These are phyloP conservation scores for Hyposmocoma kahamanoa DNA, from an alignment of 1,140 invertebrate species.

Conservation along the genomic window DNA sequence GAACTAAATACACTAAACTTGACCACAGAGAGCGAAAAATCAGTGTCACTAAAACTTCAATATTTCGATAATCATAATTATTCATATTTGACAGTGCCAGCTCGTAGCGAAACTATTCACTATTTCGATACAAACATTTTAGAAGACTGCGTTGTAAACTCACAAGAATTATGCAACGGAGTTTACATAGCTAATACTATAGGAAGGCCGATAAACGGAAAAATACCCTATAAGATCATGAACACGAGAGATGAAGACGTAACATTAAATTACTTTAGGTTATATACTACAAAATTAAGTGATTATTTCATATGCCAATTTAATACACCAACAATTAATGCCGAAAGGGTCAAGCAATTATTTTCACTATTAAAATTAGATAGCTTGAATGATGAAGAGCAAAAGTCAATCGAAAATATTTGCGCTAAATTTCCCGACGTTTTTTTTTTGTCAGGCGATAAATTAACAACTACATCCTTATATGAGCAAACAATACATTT, in stretches of 20 bases:
- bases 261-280: neutral
- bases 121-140: neutral
- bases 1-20: neutral
- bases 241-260: constrained; percentile 5
- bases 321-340: neutral
- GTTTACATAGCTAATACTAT: constrained; percentile 6
- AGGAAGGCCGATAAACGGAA: neutral
- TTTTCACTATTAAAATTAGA: neutral
- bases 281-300: neutral
- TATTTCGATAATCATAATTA: neutral
- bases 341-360: neutral
- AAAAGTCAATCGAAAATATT: constrained; percentile 1
- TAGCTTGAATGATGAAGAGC: neutral
- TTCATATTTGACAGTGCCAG: neutral
- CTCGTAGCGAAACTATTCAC: neutral
- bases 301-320: neutral
- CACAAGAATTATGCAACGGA: neutral
- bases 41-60: neutral
- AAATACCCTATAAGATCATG: neutral
- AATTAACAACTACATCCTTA: neutral
- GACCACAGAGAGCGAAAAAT: neutral
- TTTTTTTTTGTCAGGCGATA: neutral
- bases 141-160: constrained; percentile 1
- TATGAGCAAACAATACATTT: neutral
- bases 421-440: constrained; percentile 1